Evolutionary conservation across 2,113 vertebrate genomes (phyloP), one percentile per base, ranked within the genome.

Genomic region (Odontophorus gujanensis): DNA sequence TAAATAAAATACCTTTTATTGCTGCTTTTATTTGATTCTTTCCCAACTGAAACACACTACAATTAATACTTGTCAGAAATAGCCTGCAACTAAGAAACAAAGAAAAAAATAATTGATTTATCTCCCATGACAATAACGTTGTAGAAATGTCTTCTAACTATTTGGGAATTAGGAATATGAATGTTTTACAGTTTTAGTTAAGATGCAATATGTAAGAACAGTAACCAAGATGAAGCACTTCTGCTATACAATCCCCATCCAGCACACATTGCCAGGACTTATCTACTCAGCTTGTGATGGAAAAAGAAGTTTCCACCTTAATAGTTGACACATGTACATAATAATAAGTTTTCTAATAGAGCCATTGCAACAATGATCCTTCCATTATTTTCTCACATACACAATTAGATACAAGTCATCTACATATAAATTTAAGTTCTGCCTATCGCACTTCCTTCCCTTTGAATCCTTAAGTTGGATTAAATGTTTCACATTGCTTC

Each of bases 161-260:
- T 21, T 18, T 11, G 24, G 25, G 11, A 81, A 50, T 5, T 18
- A 51, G 36, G 20, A 83, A 38, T 8, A 14, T 40, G 6, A 82
- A 47, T 8, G 6, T 55, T 36, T 77, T n/a, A 11, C 5, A 26
- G 9, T 14, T 75, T 45, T 67, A 26, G 43, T 57, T 50, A 51
- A 71, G 24, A 20, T 38, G 24, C 1, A 57, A 19, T 8, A 36
- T 0, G 0, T 11, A 51, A 26, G 26, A 88, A 8, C 2, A 1
- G 22, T 3, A 55, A 13, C 17, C 6, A 36, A 6, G 5, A 59
- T 48, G 13, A 38, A 89, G 45, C 6, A 24, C n/a, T 73, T 78
- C 48, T 76, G 80, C 10, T 24, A 76, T 11, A 6, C 3, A 28
- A 5, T 20, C 21, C 51, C n/a, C 32, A 13, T 1, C 13, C 19